phyloP scores from a whole-genome alignment of 2,888 invertebrate species.

The Luffia ferchaultella region DNA sequence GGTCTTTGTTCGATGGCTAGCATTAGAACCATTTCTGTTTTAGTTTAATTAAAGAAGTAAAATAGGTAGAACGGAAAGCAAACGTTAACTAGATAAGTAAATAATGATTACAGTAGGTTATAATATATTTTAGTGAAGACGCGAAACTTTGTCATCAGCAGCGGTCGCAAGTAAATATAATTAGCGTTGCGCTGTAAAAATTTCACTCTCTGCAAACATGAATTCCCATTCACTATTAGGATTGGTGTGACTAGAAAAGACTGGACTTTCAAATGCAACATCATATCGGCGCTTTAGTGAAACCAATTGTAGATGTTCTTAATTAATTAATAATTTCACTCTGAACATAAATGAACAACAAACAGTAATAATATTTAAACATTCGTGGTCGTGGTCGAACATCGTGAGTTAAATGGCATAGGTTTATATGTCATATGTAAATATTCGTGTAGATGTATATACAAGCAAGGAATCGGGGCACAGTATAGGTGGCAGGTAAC shows the following conservation, averaged over 20 bases:
- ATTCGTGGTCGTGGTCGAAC: too few relatives aligned
- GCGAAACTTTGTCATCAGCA: too few relatives aligned
- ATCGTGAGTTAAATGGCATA: too few relatives aligned
- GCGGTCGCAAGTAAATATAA: constrained; percentile 14
- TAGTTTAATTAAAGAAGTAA: constrained; percentile 2
- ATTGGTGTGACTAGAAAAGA: not conserved
- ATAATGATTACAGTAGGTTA: not conserved
- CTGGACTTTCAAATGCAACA: not conserved
- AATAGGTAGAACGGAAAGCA: constrained; percentile 3
- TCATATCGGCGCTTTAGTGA: not conserved
- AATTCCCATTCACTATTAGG: constrained; percentile 17
- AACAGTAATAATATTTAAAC: too few relatives aligned
- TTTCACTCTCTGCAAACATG: constrained; percentile 39
- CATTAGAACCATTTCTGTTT: not conserved
- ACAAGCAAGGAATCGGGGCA: too few relatives aligned
- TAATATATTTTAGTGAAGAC: not conserved
- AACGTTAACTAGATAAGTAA: too few relatives aligned
- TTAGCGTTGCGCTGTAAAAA: constrained; percentile 33
- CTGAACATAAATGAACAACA: too few relatives aligned
- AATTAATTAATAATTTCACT: too few relatives aligned
- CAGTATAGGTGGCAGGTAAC: constrained; percentile 33
- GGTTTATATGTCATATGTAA: too few relatives aligned
- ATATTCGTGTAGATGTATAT: too few relatives aligned
- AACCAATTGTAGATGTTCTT: too few relatives aligned
- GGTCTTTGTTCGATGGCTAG: too few relatives aligned